phyloP scores from a whole-genome alignment of 2,797 vertebrate species.

The Sitta carolinensis region DNA sequence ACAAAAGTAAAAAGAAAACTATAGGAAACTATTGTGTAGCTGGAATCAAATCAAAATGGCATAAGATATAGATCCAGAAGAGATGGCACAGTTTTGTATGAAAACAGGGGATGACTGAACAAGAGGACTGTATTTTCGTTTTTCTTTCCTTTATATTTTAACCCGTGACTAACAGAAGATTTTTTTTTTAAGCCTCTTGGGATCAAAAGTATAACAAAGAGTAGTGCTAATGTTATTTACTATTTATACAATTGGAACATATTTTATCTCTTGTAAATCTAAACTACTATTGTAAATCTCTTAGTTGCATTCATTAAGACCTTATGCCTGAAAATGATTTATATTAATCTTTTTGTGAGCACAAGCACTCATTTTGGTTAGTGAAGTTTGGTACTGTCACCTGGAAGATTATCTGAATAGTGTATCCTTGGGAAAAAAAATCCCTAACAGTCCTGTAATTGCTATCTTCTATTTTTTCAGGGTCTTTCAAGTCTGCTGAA shows the following conservation, averaged over 20 bases:
- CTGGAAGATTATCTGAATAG: neutral
- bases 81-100: neutral
- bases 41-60: neutral
- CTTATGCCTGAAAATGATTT: neutral
- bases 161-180: neutral
- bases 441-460: neutral
- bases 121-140: neutral
- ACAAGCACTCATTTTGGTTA: neutral
- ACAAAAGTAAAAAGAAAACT: neutral
- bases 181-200: neutral
- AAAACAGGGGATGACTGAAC: neutral
- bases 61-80: neutral
- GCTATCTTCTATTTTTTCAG: neutral
- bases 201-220: neutral
- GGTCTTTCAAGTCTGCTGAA: neutral
- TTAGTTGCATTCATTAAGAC: neutral
- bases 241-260: neutral
- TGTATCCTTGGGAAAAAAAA: neutral
- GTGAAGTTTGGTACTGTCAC: neutral
- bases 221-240: neutral
- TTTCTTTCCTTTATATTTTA: neutral
- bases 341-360: neutral
- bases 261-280: neutral
- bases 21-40: neutral
- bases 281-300: neutral